phyloP scores from a whole-genome alignment of 2,888 invertebrate species.

The Tachina grossa region DNA sequence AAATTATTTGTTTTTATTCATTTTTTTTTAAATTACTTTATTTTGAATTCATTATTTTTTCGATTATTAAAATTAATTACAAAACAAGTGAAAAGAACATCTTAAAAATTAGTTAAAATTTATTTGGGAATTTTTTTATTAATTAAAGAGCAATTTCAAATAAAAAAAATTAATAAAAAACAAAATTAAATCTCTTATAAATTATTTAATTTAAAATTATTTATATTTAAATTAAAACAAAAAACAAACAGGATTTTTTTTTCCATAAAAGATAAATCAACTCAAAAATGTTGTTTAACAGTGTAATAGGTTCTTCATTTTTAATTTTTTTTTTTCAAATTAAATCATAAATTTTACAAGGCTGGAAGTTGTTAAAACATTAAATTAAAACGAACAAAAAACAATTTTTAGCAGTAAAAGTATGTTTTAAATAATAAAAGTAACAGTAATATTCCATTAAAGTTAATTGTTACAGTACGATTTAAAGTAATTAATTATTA shows the following conservation, averaged over 20 bases:
- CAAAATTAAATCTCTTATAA: slow-evolving; percentile 48
- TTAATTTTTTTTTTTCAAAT: slow-evolving; percentile 38
- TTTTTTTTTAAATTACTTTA: slow-evolving; percentile 55
- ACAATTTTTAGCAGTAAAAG: slow-evolving; percentile 63
- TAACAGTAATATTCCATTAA: slow-evolving; percentile 20
- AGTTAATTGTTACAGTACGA: slow-evolving; percentile 23
- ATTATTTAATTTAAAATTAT: slow-evolving; percentile 47
- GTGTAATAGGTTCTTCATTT: slow-evolving; percentile 63
- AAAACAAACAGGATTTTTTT: slow-evolving; percentile 51
- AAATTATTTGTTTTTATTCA: slow-evolving; percentile 19
- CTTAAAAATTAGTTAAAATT: slow-evolving; percentile 25
- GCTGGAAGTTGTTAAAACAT: slow-evolving; percentile 48
- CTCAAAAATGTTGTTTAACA: slow-evolving; percentile 59
- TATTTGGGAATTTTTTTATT: slow-evolving; percentile 10
- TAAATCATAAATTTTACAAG: slow-evolving; percentile 54
- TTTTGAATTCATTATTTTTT: slow-evolving; percentile 51
- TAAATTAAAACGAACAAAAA: slow-evolving; percentile 34
- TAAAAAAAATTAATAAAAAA: slow-evolving; percentile 36
- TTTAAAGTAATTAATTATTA: not conserved
- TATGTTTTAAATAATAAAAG: slow-evolving; percentile 55
- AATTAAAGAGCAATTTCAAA: slow-evolving; percentile 9
- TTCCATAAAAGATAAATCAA: slow-evolving; percentile 43
- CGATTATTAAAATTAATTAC: slow-evolving; percentile 45
- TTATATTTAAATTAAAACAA: slow-evolving; percentile 50
- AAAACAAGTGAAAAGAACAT: slow-evolving; percentile 42